Conservation (phyloP, 2,888 invertebrate species). For the Oligia fasciuncula region DNA sequence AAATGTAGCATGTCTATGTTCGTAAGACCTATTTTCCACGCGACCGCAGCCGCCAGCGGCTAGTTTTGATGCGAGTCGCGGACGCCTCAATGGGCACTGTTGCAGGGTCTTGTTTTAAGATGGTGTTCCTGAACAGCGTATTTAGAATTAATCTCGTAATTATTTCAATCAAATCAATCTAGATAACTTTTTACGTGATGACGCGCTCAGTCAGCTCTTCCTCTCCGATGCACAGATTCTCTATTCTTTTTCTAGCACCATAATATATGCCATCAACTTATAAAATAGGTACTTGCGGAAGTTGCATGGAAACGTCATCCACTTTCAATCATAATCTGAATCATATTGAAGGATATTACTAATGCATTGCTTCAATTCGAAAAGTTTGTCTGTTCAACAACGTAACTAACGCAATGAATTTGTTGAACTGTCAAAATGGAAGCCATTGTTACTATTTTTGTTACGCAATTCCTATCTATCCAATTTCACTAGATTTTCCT, state of each 20-base stretch:
- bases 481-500: not conserved
- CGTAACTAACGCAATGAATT: too few species aligned
- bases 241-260: not conserved
- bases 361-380: too few species aligned
- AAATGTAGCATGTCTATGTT: not conserved
- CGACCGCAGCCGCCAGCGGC: constrained; percentile 1
- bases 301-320: not conserved
- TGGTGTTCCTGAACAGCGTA: not conserved
- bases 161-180: not conserved
- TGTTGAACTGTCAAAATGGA: too few species aligned
- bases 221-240: not conserved
- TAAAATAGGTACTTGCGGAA: not conserved
- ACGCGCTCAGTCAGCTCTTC: not conserved
- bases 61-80: not conserved
- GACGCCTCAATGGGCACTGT: not conserved
- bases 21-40: not conserved
- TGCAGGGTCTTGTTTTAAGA: too few species aligned
- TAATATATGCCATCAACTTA: not conserved
- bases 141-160: not conserved
- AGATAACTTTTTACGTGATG: not conserved
- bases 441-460: too few species aligned
- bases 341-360: too few species aligned
- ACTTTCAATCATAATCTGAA: too few species aligned
- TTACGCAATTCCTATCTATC: too few species aligned
- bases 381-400: too few species aligned